These are phyloP conservation scores for Archocentrus centrarchus DNA, from an alignment of 2,113 vertebrate species.

Conservation along the genomic window DNA sequence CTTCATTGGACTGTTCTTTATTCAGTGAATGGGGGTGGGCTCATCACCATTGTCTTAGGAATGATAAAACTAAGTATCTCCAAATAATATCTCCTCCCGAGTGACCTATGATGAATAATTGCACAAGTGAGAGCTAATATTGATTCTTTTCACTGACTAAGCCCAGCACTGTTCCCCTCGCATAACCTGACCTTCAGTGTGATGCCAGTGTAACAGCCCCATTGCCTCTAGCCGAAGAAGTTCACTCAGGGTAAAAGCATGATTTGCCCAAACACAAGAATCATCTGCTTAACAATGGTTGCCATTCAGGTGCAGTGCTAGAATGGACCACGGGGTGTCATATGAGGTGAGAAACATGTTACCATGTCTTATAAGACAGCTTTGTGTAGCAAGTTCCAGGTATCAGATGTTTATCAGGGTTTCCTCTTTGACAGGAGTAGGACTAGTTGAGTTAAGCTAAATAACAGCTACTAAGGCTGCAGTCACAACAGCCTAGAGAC, in stretches of 20 bases:
- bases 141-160: slow-evolving; percentile 51
- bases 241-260: slow-evolving; percentile 31
- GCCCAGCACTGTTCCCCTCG: slow-evolving; percentile 28
- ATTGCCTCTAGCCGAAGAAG: background rate
- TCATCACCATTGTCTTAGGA: slow-evolving; percentile 40
- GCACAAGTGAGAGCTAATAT: slow-evolving; percentile 42
- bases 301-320: slow-evolving; percentile 13
- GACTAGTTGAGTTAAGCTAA: background rate
- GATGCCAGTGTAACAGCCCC: slow-evolving; percentile 2
- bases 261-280: slow-evolving; percentile 12
- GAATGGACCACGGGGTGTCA: background rate
- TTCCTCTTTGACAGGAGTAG: background rate
- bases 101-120: slow-evolving; percentile 54
- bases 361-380: background rate
- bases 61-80: slow-evolving; percentile 59
- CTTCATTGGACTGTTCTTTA: slow-evolving; percentile 54
- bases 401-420: background rate
- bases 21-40: slow-evolving; percentile 59
- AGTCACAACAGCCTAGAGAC: background rate
- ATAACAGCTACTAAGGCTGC: background rate
- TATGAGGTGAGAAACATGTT: slow-evolving; percentile 35
- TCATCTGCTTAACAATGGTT: slow-evolving; percentile 33
- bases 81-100: slow-evolving; percentile 51
- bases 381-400: background rate
- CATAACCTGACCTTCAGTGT: slow-evolving; percentile 47